Evolutionary conservation across 2,113 vertebrate genomes (phyloP), one percentile per base, ranked within the genome.

Genomic region (Sebastes schlegelii): DNA sequence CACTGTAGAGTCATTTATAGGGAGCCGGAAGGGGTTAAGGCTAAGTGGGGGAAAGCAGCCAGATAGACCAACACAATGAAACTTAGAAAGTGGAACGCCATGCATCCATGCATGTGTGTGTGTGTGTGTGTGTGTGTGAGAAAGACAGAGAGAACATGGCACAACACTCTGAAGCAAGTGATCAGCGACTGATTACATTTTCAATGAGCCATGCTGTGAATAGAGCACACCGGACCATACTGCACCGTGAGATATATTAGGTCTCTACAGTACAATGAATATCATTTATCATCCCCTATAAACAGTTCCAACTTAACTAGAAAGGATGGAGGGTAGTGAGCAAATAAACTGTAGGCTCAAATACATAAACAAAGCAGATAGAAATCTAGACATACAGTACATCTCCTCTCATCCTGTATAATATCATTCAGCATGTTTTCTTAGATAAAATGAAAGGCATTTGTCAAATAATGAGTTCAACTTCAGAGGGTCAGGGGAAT

Each of bases 161-260:
- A 77, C 77, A 85, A 85, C 82, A 74, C 2, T 51, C 52, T 74
- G 61, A 75, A 82, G 79, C 82, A 72, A 84, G 82, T 85, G 86
- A 93, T 92, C 86, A 86, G 67, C 45, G 46, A 87, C 49, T 86
- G 86, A 92, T 93, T 93, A 91, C 76, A 84, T 89, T 88, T 72
- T 85, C 79, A 93, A 84, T 91, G 89, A 91, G 88, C 78, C 91
- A 63, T 86, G 84, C 55, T 86, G 79, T 88, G 85, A 79, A 63
- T 67, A 77, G 64, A 88, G 58, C 62, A 88, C 63, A 64, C 14
- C 74, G 67, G 79, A 84, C 74, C 71, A 45, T 78, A 54, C 74
- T 66, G 63, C 67, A 77, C 23, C 3, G 45, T 75, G 82, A 87
- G 68, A 77, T 84, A 65, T 80, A 82, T 77, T 48, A 70, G 78